Conservation (phyloP, 92 coral and sea anemone genomes). For the Metridium senile region DNA sequence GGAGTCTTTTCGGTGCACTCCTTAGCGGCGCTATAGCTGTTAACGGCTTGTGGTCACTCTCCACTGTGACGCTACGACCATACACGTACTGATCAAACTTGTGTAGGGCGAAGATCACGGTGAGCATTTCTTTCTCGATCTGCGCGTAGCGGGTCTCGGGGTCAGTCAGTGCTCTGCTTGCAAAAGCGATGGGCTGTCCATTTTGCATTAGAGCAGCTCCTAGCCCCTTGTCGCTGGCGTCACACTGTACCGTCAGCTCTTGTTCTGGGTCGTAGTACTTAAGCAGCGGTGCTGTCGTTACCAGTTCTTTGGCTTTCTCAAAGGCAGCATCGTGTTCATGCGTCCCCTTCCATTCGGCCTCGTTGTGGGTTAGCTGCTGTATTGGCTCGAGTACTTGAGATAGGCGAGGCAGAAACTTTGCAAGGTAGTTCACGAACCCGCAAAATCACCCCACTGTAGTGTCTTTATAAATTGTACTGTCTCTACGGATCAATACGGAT, state of each 20-base stretch:
- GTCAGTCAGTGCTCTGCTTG: slow-evolving; percentile 51
- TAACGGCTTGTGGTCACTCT: slow-evolving; percentile 59
- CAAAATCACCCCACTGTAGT: too few relatives aligned
- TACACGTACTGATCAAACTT: slow-evolving; percentile 52
- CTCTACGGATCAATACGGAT: too few relatives aligned
- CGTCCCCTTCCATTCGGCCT: slow-evolving; percentile 46
- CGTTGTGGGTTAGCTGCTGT: too few relatives aligned
- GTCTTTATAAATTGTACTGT: too few relatives aligned
- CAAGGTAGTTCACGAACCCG: too few relatives aligned
- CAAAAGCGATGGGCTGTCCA: slow-evolving; percentile 51
- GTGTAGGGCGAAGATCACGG: slow-evolving; percentile 45
- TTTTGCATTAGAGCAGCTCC: slow-evolving; percentile 46
- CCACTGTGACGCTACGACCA: slow-evolving; percentile 39
- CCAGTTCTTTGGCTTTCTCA: slow-evolving; percentile 34
- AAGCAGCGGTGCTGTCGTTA: slow-evolving; percentile 35
- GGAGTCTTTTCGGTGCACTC: slow-evolving; percentile 58
- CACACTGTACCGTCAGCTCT: slow-evolving; percentile 55
- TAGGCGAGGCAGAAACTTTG: too few relatives aligned
- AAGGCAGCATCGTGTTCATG: slow-evolving; percentile 44
- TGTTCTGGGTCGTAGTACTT: slow-evolving; percentile 50
- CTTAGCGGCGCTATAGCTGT: slow-evolving; percentile 44
- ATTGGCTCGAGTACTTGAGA: too few relatives aligned
- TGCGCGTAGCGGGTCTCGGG: slow-evolving; percentile 45
- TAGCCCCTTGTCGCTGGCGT: slow-evolving; percentile 52
- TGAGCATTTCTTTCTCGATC: slow-evolving; percentile 50